Conservation (phyloP, 2,888 invertebrate species). For the Parnassius smintheus region DNA sequence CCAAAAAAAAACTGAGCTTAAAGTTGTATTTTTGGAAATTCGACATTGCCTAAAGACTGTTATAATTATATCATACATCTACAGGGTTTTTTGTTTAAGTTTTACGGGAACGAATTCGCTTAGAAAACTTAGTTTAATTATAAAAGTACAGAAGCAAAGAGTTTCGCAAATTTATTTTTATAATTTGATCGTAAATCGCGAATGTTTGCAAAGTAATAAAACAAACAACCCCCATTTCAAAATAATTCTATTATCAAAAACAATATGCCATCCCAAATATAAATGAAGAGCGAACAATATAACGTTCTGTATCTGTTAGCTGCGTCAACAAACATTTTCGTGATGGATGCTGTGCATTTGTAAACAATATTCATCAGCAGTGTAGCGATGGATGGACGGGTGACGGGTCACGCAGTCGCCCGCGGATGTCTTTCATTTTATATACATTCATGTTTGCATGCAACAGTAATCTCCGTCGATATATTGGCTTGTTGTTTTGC, state of each 20-base stretch:
- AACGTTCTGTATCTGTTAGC: constrained; percentile 40
- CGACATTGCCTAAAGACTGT: no score
- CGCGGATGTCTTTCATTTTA: constrained; percentile 62
- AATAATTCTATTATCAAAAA: constrained; percentile 13
- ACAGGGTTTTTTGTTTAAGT: no score
- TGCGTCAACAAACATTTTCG: constrained; percentile 56
- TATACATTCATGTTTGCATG: constrained; percentile 52
- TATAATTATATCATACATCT: no score
- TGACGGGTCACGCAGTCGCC: constrained; percentile 39
- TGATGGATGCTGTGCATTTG: constrained; percentile 64
- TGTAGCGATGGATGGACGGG: constrained; percentile 42
- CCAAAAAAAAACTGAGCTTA: no score
- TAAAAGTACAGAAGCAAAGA: no score
- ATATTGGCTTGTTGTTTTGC: constrained; percentile 21
- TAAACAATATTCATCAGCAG: constrained; percentile 60
- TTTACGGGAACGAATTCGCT: no score
- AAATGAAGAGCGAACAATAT: constrained; percentile 34
- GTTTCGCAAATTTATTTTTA: no score
- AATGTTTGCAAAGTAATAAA: neutral
- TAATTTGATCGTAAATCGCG: no score
- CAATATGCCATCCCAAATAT: constrained; percentile 27
- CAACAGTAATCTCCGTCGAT: constrained; percentile 17
- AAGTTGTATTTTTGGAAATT: no score
- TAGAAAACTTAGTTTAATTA: no score
- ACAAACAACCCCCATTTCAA: neutral